Conservation (phyloP, 2,113 vertebrate genomes). For the Ancistrus triradiatus region DNA sequence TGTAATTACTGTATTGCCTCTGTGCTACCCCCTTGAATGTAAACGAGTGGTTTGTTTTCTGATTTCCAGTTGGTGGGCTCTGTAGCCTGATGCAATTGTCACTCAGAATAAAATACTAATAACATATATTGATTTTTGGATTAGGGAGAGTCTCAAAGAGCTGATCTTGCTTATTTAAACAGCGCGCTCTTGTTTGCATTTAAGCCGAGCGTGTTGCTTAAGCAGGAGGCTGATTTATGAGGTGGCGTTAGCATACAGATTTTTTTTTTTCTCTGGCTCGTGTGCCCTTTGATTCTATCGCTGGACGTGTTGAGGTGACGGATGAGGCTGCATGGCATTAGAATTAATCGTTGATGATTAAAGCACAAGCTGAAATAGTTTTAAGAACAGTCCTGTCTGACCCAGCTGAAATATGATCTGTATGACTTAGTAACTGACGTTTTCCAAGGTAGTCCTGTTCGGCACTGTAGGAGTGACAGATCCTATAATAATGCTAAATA, state of each 20-base stretch:
- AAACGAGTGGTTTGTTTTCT: constrained; percentile 7
- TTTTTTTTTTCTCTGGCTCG: not conserved
- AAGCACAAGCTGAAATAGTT: constrained; percentile 51
- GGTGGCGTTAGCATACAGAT: not conserved
- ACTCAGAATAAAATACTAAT: not conserved
- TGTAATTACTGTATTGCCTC: not conserved
- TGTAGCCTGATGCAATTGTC: not conserved
- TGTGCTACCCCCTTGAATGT: not conserved
- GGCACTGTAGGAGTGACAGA: too few species aligned
- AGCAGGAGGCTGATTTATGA: not conserved
- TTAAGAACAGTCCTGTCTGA: constrained; percentile 1
- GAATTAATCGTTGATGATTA: constrained; percentile 37
- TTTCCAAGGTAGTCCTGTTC: too few species aligned
- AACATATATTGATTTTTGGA: not conserved
- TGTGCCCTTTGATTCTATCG: not conserved
- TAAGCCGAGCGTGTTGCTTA: too few species aligned
- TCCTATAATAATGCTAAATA: too few species aligned
- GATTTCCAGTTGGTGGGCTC: not conserved
- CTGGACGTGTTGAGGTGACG: constrained; percentile 44
- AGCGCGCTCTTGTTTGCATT: not conserved
- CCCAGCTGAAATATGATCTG: not conserved
- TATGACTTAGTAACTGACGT: not conserved
- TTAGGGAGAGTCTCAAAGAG: not conserved
- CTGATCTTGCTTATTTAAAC: not conserved
- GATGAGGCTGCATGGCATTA: constrained; percentile 48